Percentiles rank a stretch among this genome's conserved stretches.
Conservation (phyloP, 2,888 invertebrate species). For the Hemaris fuciformis region DNA sequence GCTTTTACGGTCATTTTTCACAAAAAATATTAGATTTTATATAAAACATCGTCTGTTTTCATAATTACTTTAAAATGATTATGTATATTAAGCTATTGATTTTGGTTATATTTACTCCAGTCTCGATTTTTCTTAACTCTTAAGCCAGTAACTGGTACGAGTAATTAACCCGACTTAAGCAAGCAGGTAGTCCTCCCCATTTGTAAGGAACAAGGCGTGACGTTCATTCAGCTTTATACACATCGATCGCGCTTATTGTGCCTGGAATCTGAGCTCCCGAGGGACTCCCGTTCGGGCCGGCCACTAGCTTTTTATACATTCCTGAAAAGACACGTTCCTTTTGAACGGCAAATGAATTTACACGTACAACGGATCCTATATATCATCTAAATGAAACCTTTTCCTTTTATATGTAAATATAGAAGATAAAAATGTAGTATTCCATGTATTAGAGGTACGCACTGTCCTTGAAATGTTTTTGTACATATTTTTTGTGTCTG, state of each 20-base stretch:
- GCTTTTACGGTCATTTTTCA: no score
- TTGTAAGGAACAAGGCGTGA: conserved; percentile 13
- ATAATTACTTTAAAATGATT: no score
- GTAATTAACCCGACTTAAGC: background rate
- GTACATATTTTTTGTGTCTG: no score
- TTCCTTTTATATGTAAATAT: background rate
- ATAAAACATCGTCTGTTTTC: no score
- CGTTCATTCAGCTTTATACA: conserved; percentile 7
- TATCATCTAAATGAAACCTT: background rate
- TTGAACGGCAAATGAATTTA: background rate
- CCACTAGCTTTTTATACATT: background rate
- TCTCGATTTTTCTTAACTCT: no score
- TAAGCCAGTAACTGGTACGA: background rate
- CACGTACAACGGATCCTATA: background rate
- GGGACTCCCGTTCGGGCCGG: background rate
- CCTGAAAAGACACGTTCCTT: background rate
- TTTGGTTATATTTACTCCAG: background rate
- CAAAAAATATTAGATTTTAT: no score
- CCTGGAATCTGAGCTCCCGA: background rate
- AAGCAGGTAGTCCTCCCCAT: conserved; percentile 4
- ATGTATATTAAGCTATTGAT: background rate
- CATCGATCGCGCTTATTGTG: background rate
- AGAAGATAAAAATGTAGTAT: no score
- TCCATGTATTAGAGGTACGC: no score
- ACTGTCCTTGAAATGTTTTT: no score